Percentiles rank a stretch among this genome's conserved stretches.
Conservation (phyloP, 2,113 vertebrate genomes). For the Eulacestoma nigropectus region DNA sequence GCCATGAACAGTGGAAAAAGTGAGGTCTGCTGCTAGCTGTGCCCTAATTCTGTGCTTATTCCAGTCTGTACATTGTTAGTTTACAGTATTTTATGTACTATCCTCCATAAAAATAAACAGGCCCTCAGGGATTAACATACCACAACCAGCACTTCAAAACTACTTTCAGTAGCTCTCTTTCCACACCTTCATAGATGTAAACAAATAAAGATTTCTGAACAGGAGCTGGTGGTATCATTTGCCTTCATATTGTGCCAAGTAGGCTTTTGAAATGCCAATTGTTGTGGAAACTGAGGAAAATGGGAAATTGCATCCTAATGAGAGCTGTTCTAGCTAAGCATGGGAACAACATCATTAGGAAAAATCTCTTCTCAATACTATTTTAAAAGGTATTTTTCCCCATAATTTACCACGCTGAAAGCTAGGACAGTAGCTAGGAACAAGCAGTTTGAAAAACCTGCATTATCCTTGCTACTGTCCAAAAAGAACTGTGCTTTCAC, state of each 20-base stretch:
- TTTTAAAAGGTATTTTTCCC: not conserved
- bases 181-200: slow-evolving; percentile 1
- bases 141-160: slow-evolving; percentile 2
- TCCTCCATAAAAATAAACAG: not conserved
- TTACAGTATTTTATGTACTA: not conserved
- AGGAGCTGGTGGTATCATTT: not conserved
- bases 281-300: not conserved
- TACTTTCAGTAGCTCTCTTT: not conserved
- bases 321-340: not conserved
- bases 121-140: not conserved
- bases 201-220: not conserved
- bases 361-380: not conserved
- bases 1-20: not conserved
- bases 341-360: not conserved
- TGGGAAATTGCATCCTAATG: not conserved
- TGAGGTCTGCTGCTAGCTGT: not conserved
- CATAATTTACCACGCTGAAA: not conserved
- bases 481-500: not conserved
- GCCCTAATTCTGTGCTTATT: not conserved
- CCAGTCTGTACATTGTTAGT: not conserved
- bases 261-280: not conserved
- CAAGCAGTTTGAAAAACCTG: not conserved
- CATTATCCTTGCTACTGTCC: not conserved
- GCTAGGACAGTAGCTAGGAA: not conserved
- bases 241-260: not conserved